Percentiles rank a stretch among this genome's conserved stretches.
Conservation (phyloP, 2,797 vertebrate genomes). For the Chloroceryle inda region DNA sequence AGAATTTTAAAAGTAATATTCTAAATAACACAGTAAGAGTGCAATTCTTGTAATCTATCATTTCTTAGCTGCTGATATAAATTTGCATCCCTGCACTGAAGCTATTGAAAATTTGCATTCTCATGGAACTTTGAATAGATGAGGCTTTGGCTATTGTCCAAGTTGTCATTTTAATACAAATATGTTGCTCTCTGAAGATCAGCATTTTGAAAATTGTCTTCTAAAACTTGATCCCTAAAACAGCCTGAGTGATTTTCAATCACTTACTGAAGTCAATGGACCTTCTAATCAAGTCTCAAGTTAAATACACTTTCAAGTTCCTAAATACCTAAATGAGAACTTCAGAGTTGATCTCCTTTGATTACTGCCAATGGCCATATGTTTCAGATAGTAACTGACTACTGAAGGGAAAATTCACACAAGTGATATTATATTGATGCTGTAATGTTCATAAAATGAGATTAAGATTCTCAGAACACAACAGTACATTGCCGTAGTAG, state of each 20-base stretch:
- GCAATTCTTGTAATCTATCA: neutral
- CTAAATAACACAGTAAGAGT: neutral
- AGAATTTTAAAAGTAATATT: neutral
- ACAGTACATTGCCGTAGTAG: neutral
- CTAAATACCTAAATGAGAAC: conserved; percentile 21
- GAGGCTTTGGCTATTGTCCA: conserved; percentile 32
- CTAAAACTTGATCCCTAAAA: conserved; percentile 17
- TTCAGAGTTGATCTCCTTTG: neutral
- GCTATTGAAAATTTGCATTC: conserved; percentile 28
- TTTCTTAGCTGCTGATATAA: neutral
- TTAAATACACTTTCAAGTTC: conserved; percentile 25
- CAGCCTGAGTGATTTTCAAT: conserved; percentile 37
- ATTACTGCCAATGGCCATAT: neutral
- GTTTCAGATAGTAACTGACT: neutral
- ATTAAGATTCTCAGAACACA: neutral
- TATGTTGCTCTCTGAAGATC: conserved; percentile 1
- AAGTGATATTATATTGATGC: neutral
- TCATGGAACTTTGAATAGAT: neutral
- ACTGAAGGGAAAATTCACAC: neutral
- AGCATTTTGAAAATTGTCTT: conserved; percentile 37
- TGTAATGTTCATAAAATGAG: neutral
- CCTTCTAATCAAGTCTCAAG: conserved; percentile 23
- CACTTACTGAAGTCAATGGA: neutral
- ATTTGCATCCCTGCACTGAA: neutral
- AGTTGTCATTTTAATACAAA: conserved; percentile 13